Conservation (phyloP, 2,797 vertebrate species). For the Microctenopoma steveboyesi region DNA sequence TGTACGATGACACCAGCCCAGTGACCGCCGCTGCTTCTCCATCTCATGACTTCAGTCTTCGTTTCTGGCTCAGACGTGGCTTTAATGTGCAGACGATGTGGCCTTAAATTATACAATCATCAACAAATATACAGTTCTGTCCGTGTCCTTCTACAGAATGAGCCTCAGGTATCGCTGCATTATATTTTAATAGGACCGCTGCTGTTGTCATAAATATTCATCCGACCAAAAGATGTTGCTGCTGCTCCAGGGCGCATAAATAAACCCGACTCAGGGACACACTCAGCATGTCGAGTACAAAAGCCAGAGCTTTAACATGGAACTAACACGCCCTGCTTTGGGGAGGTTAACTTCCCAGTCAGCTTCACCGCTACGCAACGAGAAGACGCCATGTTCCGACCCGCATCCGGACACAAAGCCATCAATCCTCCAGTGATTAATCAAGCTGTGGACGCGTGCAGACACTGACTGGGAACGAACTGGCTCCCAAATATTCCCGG, state of each 20-base stretch:
- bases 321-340: neutral
- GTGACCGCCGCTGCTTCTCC: too few relatives aligned
- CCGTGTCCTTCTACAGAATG: neutral
- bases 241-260: constrained; percentile 15
- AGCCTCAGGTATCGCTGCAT: constrained; percentile 5
- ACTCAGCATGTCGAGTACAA: neutral
- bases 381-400: neutral
- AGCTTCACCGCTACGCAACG: neutral
- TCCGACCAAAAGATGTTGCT: constrained; percentile 7
- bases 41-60: too few relatives aligned
- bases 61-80: too few relatives aligned
- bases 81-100: too few relatives aligned
- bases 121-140: neutral
- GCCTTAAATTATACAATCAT: too few relatives aligned
- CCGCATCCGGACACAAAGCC: too few relatives aligned
- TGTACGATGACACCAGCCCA: too few relatives aligned
- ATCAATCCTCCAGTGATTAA: too few relatives aligned
- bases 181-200: constrained; percentile 1
- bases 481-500: neutral
- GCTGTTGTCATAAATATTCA: constrained; percentile 26
- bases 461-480: too few relatives aligned
- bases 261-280: neutral
- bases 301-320: neutral
- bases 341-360: neutral
- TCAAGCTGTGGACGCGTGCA: too few relatives aligned